Base-by-base conservation (phyloP, 2,113 vertebrate genomes). In the Tenebrosternarchus preto region DNA sequence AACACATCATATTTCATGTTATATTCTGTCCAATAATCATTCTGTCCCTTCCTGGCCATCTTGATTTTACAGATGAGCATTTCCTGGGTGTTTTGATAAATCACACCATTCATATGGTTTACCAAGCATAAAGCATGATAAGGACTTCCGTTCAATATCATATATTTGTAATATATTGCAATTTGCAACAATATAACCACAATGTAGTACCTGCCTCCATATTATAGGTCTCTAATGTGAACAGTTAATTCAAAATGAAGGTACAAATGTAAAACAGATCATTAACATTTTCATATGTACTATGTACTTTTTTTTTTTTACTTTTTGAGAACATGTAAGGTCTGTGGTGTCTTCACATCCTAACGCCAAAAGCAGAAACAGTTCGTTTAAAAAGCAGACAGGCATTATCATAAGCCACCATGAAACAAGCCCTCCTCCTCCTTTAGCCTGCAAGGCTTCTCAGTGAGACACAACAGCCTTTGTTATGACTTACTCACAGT, bases 401-500 rank as follows among this genome's bases (percentile, higher is more conserved):
- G 33, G 31, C n/a, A 68, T 68, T n/a, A 68, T 68, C 31, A 68
- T 73, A 59, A 74, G 3, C 9, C 29, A n/a, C 12, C 61, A n/a
- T 24, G 75, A 33, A 66, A 29, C n/a, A 24, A n/a, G 20, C 1
- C 72, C 22, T 12, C 33, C 31, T 43, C 43, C 43, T 46, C 39
- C 39, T 74, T 39, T 25, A 36, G 16, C 50, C 61, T 53, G 68
- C 15, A 24, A 68, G 20, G 27, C 33, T 68, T 25, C 36, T 60
- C 11, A 43, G 16, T 39, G 43, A 61, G 15, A 71, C 56, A 79
- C 67, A 60, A 60, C 60, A 59, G 24, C 69, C 67, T 71, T 71
- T 79, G 67, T 79, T 46, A 59, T 78, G 77, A 56, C 77, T 67
- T 59, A 79, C 68, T 72, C 57, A 60, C 66, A 73, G 25, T 25